Evolutionary conservation across 2,797 vertebrate genomes (phyloP).

Genomic region (Phalloptychus januarius): DNA sequence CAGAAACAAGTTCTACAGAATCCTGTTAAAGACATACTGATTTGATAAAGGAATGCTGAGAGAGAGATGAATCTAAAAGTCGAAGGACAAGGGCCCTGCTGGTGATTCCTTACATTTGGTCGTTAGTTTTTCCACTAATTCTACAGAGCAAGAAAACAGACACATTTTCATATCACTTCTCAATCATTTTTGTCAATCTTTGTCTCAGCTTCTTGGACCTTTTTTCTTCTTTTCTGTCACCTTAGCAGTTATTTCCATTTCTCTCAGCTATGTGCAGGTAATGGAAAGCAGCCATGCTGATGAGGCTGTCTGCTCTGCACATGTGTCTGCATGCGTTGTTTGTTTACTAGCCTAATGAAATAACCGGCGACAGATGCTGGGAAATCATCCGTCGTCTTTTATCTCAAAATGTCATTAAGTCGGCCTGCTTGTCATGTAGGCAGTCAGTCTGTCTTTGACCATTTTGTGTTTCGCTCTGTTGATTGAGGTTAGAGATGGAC

Average conservation of each 20-base stretch:
- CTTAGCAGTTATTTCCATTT: background rate
- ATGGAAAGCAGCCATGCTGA: constrained; percentile 14
- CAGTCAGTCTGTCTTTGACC: background rate
- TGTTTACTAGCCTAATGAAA: constrained; percentile 10
- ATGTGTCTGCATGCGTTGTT: constrained; percentile 7
- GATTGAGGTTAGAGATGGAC: background rate
- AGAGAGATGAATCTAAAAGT: background rate
- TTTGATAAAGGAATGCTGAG: background rate
- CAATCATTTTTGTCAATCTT: background rate
- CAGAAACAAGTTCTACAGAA: background rate
- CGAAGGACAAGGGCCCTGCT: background rate
- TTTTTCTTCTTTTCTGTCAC: background rate
- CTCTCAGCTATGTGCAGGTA: constrained; percentile 1
- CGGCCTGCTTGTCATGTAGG: background rate
- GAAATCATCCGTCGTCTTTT: constrained; percentile 4
- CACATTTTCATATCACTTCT: background rate
- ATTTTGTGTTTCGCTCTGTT: background rate
- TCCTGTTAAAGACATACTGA: background rate
- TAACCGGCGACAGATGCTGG: background rate
- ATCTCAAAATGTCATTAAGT: constrained; percentile 1
- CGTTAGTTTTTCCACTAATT: too few species aligned
- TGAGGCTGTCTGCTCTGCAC: constrained; percentile 7
- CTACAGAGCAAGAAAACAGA: background rate
- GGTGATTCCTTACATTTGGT: background rate
- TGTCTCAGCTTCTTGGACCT: background rate